These are phyloP conservation scores for Dolichoris vasculosae DNA, from an alignment of 1,140 invertebrate genomes.

Conservation along the genomic window DNA sequence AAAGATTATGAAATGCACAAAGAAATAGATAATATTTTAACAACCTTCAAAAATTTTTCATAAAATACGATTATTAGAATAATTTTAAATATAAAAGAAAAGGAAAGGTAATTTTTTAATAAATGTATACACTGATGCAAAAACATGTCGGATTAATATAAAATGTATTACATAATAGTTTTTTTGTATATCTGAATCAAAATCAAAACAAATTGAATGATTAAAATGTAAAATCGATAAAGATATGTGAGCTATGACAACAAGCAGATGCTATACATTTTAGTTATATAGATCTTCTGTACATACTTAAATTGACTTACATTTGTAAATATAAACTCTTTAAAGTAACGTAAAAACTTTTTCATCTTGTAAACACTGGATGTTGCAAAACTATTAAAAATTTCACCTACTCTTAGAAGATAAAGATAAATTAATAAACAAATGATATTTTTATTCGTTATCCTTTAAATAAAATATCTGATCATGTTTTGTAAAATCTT, in stretches of 20 bases:
- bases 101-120: constrained; percentile 49
- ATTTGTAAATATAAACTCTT: constrained; percentile 51
- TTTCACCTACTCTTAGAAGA: constrained; percentile 21
- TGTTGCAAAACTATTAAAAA: constrained; percentile 47
- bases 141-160: constrained; percentile 70
- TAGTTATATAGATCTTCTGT: constrained; percentile 62
- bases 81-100: constrained; percentile 17
- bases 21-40: constrained; percentile 38
- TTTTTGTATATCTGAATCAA: constrained; percentile 61
- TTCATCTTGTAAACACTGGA: constrained; percentile 53
- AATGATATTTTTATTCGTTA: constrained; percentile 39
- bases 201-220: constrained; percentile 60
- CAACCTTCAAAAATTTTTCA: constrained; percentile 12
- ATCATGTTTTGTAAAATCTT: constrained; percentile 54
- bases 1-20: constrained; percentile 37
- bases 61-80: neutral
- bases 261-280: constrained; percentile 65
- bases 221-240: constrained; percentile 62
- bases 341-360: constrained; percentile 42
- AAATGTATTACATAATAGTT: constrained; percentile 72
- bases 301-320: constrained; percentile 60
- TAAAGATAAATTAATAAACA: constrained; percentile 40
- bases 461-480: constrained; percentile 55
- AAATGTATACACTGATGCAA: constrained; percentile 56
- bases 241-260: constrained; percentile 64